These are phyloP conservation scores for Apogon talboti DNA, from an alignment of 2,797 vertebrate genomes.

Conservation along the genomic window DNA sequence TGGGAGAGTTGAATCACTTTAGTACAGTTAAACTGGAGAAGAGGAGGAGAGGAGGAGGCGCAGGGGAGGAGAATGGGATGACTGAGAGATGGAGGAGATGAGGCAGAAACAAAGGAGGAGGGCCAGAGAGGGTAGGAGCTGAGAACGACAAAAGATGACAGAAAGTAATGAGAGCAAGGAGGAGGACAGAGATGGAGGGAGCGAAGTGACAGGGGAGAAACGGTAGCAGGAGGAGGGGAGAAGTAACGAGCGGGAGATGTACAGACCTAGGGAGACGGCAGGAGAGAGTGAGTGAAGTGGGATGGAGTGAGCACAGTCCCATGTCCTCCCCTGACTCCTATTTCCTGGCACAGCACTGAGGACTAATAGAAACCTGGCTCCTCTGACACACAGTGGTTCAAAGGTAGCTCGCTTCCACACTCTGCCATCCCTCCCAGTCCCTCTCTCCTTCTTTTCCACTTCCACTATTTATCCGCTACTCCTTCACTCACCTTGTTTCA, in stretches of 20 bases:
- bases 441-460: constrained; percentile 22
- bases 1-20: constrained; percentile 38
- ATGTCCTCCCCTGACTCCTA: constrained; percentile 50
- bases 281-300: constrained; percentile 1
- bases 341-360: constrained; percentile 44
- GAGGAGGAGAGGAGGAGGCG: constrained; percentile 38
- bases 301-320: constrained; percentile 25
- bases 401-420: constrained; percentile 50
- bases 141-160: constrained; percentile 51
- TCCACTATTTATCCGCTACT: constrained; percentile 44
- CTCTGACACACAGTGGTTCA: constrained; percentile 55
- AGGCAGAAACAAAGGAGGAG: constrained; percentile 38
- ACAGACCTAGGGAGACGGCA: constrained; percentile 5
- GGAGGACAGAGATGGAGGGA: constrained; percentile 11
- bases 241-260: constrained; percentile 32
- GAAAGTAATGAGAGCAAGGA: constrained; percentile 44
- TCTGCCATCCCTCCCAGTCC: not conserved
- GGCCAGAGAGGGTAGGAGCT: constrained; percentile 15
- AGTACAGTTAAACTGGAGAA: constrained; percentile 15
- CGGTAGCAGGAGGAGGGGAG: constrained; percentile 35
- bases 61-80: constrained; percentile 32
- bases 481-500: constrained; percentile 37
- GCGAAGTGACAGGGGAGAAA: constrained; percentile 40
- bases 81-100: constrained; percentile 38
- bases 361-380: constrained; percentile 61